These are phyloP conservation scores for Aporophyla nigra DNA, from an alignment of 2,888 invertebrate species.

Conservation along the genomic window DNA sequence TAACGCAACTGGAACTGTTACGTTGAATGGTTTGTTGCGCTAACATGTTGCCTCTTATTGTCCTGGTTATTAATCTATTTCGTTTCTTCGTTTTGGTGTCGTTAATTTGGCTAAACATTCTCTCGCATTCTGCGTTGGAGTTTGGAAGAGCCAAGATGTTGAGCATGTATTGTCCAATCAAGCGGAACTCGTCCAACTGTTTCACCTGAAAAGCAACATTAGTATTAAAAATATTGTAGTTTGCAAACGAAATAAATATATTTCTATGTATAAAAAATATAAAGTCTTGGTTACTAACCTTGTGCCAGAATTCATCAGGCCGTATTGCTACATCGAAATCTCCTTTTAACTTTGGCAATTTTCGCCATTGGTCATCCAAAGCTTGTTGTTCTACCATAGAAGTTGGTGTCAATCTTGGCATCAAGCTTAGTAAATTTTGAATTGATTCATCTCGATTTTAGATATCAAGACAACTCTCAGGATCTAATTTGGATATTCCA, in stretches of 20 bases:
- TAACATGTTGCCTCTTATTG: slow-evolving; percentile 39
- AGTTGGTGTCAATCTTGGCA: slow-evolving; percentile 43
- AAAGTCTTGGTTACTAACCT: slow-evolving; percentile 2
- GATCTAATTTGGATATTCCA: slow-evolving; percentile 5
- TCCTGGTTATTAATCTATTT: slow-evolving; percentile 38
- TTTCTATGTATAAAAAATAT: slow-evolving; percentile 2
- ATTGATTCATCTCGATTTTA: slow-evolving; percentile 33
- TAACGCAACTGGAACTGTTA: slow-evolving; percentile 11
- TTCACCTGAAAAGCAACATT: slow-evolving; percentile 15
- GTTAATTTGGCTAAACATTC: slow-evolving; percentile 42
- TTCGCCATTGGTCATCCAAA: slow-evolving; percentile 47
- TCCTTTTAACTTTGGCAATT: slow-evolving; percentile 29
- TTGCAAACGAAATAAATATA: slow-evolving; percentile 16
- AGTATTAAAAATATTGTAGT: slow-evolving; percentile 11
- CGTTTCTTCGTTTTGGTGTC: slow-evolving; percentile 37
- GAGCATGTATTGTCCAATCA: slow-evolving; percentile 39
- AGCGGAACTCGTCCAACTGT: slow-evolving; percentile 29
- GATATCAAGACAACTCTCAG: neutral
- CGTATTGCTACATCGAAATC: neutral
- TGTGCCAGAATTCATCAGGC: slow-evolving; percentile 27
- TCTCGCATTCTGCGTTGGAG: slow-evolving; percentile 43
- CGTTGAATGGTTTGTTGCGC: slow-evolving; percentile 18
- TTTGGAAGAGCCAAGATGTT: slow-evolving; percentile 38
- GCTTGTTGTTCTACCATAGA: slow-evolving; percentile 39
- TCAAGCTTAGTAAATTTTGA: slow-evolving; percentile 34